These are phyloP conservation scores for Leucophenga varia DNA, from an alignment of 1,140 invertebrate species.

Conservation along the genomic window DNA sequence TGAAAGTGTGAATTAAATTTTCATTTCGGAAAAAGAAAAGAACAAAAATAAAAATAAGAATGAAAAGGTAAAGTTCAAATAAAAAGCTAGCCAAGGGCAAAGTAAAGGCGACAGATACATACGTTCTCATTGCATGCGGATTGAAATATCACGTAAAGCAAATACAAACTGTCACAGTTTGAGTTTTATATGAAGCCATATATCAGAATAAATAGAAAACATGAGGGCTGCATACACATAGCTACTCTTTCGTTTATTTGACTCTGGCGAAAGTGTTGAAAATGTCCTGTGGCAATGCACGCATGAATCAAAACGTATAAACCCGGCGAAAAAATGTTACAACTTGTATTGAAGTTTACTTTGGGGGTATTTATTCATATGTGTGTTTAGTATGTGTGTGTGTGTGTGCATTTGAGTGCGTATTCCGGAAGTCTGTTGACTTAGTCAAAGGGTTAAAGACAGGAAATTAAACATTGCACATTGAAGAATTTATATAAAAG, in stretches of 20 bases:
- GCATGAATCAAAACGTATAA: too few relatives aligned
- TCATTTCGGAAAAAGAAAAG: slow-evolving; percentile 12
- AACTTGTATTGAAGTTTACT: neutral
- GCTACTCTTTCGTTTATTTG: too few relatives aligned
- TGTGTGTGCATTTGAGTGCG: slow-evolving; percentile 19
- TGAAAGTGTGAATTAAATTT: slow-evolving; percentile 45
- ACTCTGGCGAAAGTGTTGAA: slow-evolving; percentile 28
- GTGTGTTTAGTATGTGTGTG: slow-evolving; percentile 36
- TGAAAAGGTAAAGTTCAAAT: slow-evolving; percentile 39
- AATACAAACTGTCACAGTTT: slow-evolving; percentile 26
- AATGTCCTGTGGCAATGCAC: slow-evolving; percentile 45
- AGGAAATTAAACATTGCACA: slow-evolving; percentile 52
- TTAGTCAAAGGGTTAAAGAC: slow-evolving; percentile 26
- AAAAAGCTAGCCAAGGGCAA: slow-evolving; percentile 48
- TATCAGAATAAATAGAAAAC: too few relatives aligned
- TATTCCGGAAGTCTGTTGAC: too few relatives aligned
- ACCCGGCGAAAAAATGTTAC: neutral
- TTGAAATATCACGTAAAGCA: slow-evolving; percentile 25
- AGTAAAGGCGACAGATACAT: slow-evolving; percentile 31
- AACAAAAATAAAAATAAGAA: slow-evolving; percentile 7
- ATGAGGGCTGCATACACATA: too few relatives aligned
- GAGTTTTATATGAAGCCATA: slow-evolving; percentile 19
- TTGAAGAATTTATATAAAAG: too few relatives aligned
- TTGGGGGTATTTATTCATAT: too few relatives aligned
- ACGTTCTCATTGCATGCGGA: too few relatives aligned